phyloP scores from a whole-genome alignment of 1,140 invertebrate genomes.

The Cyphomyrmex costatus region DNA sequence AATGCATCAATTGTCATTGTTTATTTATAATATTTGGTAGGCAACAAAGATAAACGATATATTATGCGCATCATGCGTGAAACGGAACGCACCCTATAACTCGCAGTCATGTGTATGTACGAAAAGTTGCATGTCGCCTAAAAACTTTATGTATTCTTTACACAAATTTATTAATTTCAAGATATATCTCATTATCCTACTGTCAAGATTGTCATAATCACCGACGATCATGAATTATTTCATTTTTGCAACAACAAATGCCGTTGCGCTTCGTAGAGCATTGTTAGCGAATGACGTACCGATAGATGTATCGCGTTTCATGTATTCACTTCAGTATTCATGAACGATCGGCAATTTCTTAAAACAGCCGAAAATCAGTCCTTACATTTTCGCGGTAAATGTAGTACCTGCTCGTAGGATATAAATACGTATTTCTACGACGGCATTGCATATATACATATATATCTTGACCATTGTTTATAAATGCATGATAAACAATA shows the following conservation, averaged over 20 bases:
- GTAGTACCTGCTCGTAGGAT: conserved; percentile 69
- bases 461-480: conserved; percentile 76
- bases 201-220: conserved; percentile 16
- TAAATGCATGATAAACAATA: conserved; percentile 74
- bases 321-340: conserved; percentile 49
- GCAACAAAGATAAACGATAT: too few species aligned
- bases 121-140: not conserved
- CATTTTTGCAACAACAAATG: conserved; percentile 17
- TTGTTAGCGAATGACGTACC: conserved; percentile 48
- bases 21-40: too few species aligned
- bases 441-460: conserved; percentile 59
- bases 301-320: conserved; percentile 59
- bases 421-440: conserved; percentile 66
- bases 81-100: too few species aligned
- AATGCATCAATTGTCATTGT: too few species aligned
- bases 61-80: too few species aligned
- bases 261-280: conserved; percentile 38
- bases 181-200: conserved; percentile 2
- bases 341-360: conserved; percentile 64
- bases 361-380: conserved; percentile 52
- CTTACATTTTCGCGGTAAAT: conserved; percentile 75
- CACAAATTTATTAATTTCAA: conserved; percentile 9
- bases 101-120: not conserved
- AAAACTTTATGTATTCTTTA: conserved; percentile 15
- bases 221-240: conserved; percentile 6